Conservation (phyloP, 2,888 invertebrate genomes). For the Syritta pipiens region DNA sequence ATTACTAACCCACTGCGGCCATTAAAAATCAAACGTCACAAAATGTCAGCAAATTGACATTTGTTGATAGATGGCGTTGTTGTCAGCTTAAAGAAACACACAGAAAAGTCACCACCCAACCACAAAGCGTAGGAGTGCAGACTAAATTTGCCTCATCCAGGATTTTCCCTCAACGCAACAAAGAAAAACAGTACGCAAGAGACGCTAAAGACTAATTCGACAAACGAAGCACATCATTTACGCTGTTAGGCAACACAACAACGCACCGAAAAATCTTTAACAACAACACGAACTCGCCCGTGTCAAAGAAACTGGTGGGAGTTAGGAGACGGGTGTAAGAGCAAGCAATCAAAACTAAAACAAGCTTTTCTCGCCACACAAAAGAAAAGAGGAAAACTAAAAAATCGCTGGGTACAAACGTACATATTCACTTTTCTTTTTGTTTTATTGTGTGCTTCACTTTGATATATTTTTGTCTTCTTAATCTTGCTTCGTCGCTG, state of each 20-base stretch:
- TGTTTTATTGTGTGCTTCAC: slow-evolving; percentile 7
- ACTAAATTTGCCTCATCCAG: slow-evolving; percentile 9
- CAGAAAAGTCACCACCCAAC: not conserved
- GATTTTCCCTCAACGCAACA: not conserved
- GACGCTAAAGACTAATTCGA: slow-evolving; percentile 4
- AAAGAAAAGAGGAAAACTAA: slow-evolving; percentile 19
- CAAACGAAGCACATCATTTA: slow-evolving; percentile 20
- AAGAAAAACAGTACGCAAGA: slow-evolving; percentile 4
- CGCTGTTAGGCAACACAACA: slow-evolving; percentile 32
- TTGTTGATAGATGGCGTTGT: no score
- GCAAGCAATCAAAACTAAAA: slow-evolving; percentile 60
- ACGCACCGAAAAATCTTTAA: no score
- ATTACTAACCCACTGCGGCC: no score
- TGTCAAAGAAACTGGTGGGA: slow-evolving; percentile 24
- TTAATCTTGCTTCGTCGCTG: not conserved
- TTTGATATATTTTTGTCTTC: not conserved
- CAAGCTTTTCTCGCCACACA: slow-evolving; percentile 43
- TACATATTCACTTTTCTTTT: not conserved
- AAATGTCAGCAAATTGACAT: no score
- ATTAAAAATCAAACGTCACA: no score
- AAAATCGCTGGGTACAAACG: no score
- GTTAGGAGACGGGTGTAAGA: slow-evolving; percentile 39
- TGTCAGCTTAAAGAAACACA: no score
- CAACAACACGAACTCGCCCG: slow-evolving; percentile 29
- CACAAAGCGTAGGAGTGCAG: not conserved